These are phyloP conservation scores for Pogonocherus hispidulus DNA, from an alignment of 2,888 invertebrate species.

Conservation along the genomic window DNA sequence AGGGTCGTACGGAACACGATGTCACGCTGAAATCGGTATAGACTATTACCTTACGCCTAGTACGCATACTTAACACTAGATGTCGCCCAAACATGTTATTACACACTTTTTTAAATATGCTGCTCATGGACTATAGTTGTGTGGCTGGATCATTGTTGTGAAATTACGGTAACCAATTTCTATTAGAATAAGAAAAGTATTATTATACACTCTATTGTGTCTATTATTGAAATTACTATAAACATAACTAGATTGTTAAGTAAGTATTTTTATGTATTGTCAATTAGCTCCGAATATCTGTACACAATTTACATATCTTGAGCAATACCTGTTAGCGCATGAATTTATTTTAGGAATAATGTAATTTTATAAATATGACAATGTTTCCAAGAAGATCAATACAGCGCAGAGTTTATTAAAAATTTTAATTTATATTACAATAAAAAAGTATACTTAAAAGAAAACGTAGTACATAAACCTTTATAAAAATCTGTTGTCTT, in stretches of 20 bases:
- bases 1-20: no score
- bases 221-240: conserved; percentile 9
- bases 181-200: conserved; percentile 6
- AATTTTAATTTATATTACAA: no score
- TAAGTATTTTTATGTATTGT: conserved; percentile 9
- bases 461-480: no score
- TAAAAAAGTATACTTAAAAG: background rate
- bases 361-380: conserved; percentile 1
- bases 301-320: conserved; percentile 22
- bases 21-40: no score
- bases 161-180: background rate
- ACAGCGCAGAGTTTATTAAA: no score
- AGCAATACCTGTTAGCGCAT: conserved; percentile 24
- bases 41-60: no score
- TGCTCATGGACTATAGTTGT: no score
- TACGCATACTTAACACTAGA: no score
- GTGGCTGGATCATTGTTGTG: no score
- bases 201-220: conserved; percentile 15
- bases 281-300: conserved; percentile 4
- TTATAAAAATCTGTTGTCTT: no score
- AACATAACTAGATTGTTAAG: conserved; percentile 3
- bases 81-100: no score
- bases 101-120: no score
- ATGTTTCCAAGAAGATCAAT: background rate
- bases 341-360: conserved; percentile 3